Base-by-base conservation (phyloP, 2,888 invertebrate species). In the Lasioglossum morio region DNA sequence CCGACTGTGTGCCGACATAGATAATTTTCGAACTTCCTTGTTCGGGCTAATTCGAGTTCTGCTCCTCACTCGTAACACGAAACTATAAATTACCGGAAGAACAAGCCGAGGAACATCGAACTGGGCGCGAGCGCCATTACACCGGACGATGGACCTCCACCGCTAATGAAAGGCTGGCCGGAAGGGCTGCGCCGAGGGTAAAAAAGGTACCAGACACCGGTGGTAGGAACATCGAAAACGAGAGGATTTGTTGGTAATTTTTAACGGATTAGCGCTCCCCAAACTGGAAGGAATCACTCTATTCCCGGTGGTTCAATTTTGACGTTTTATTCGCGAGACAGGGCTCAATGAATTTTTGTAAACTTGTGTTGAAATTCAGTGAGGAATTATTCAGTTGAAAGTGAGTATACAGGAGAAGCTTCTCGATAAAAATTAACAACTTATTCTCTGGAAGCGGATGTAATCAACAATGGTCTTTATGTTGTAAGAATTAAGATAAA, bases 61-160 rank as follows among this genome's bases (percentile, higher is more conserved):
- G 70, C 74, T 78, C 69, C 78, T 37, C 43, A 30, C 79, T 84
- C 70, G 86, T 72, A 84, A 80, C 84, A 79, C 75, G 83, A 77
- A 73, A 69, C 85, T 79, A 84, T 90, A 90, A 86, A 89, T 89
- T 89, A 88, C 82, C 74, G 82, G 78, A 83, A 87, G 80, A 80
- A 87, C 82, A 72, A 86, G 72, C 83, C 43, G 77, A 81, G 81
- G 72, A 87, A 76, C 86, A 84, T 86, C 85, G 72, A 82, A 69
- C 72, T 23, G 19, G 30, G 37, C 69, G 63, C 77, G 63, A 53
- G 75, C 48, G 30, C 74, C 79, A 82, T 86, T 82, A 77, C 46
- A 75, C 79, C 46, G 82, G 79, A 85, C 74, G 63, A 74, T 66
- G 79, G 43, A 77, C 27, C 69, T 57, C 53, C 53, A 14, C 53